Conservation (phyloP, 1,140 invertebrate species). For the Vanessa atalanta region DNA sequence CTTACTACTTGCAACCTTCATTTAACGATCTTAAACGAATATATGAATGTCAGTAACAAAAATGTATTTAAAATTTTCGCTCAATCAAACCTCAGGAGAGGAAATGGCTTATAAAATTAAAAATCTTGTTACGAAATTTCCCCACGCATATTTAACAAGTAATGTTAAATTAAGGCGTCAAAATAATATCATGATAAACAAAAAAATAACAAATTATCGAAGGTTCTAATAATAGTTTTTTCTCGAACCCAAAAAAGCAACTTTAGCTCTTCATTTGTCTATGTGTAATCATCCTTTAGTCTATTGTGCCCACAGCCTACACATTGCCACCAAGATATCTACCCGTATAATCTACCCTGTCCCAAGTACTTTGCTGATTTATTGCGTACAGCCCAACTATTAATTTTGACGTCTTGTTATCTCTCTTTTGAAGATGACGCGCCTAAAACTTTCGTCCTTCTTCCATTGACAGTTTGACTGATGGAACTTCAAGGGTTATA, state of each 20-base stretch:
- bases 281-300: background rate
- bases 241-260: background rate
- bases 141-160: no score
- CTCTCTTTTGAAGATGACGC: slow-evolving; percentile 4
- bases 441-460: background rate
- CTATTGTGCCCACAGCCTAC: slow-evolving; percentile 10
- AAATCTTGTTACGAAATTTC: no score
- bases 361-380: slow-evolving; percentile 20
- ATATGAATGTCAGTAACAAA: no score
- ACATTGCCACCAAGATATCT: slow-evolving; percentile 7
- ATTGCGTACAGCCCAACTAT: slow-evolving; percentile 20
- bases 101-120: no score
- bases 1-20: no score
- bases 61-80: no score
- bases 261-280: background rate
- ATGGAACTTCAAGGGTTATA: background rate
- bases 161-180: no score
- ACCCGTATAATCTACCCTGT: slow-evolving; percentile 25
- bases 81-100: no score
- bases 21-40: no score
- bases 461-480: slow-evolving; percentile 7
- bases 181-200: no score
- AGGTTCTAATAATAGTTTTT: no score
- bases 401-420: slow-evolving; percentile 22
- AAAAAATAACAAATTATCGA: no score